Conservation (phyloP, 2,113 vertebrate species). For the Sapayoa aenigma region DNA sequence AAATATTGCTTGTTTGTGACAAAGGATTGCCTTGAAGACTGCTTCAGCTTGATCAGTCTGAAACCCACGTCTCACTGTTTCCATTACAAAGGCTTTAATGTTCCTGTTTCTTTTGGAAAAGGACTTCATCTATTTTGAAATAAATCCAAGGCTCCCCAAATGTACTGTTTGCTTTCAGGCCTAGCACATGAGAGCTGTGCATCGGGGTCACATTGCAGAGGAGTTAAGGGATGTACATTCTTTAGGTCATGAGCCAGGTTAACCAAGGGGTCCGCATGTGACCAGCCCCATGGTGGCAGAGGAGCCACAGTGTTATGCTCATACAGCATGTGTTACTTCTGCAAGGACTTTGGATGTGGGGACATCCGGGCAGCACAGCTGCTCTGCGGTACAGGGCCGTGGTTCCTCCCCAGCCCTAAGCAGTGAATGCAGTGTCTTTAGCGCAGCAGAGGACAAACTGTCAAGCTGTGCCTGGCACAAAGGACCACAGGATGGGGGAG, state of each 20-base stretch:
- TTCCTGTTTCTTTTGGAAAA: conserved; percentile 50
- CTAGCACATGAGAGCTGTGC: neutral
- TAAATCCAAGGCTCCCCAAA: conserved; percentile 40
- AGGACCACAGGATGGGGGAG: neutral
- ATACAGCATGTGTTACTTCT: accelerated
- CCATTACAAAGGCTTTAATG: conserved; percentile 41
- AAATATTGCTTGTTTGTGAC: conserved; percentile 54
- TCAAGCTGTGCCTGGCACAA: neutral
- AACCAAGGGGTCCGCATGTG: neutral
- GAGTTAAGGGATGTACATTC: neutral
- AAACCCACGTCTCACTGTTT: conserved; percentile 29
- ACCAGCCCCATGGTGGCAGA: neutral
- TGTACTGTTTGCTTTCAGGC: conserved; percentile 6
- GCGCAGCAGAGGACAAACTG: neutral
- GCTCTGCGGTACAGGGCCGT: neutral
- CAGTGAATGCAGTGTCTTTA: neutral
- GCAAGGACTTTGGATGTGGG: neutral
- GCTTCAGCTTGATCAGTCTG: conserved; percentile 46
- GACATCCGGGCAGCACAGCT: neutral
- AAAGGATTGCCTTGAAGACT: conserved; percentile 41
- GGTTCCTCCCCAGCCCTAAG: neutral
- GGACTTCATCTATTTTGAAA: conserved; percentile 42
- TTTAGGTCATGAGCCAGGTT: neutral
- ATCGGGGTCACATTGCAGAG: neutral
- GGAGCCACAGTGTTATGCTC: neutral